Evolutionary conservation across 2,113 vertebrate species (phyloP).

Genomic region (Cavia aperea): DNA sequence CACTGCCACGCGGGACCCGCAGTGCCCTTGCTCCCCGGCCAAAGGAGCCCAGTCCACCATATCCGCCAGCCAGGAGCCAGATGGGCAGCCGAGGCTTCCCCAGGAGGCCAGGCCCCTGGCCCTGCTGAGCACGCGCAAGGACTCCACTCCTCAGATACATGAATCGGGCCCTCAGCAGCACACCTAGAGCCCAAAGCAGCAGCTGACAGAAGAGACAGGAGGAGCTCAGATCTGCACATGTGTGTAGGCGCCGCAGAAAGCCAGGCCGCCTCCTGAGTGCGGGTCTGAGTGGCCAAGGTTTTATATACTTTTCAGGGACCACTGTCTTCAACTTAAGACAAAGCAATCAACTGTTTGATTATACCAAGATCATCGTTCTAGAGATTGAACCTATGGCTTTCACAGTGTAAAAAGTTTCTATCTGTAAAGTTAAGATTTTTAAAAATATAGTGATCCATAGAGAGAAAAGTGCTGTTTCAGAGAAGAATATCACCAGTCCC

Average conservation of each 20-base stretch:
- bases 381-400: background rate
- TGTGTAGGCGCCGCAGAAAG: background rate
- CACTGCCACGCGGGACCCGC: background rate
- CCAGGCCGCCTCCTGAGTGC: background rate
- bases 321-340: conserved; percentile 20
- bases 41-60: background rate
- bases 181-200: conserved; percentile 50
- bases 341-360: background rate
- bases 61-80: conserved; percentile 18
- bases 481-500: background rate
- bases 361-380: background rate
- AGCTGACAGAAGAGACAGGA: conserved; percentile 30
- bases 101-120: conserved; percentile 47
- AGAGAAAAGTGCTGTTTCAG: background rate
- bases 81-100: conserved; percentile 56
- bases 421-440: conserved; percentile 16
- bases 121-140: conserved; percentile 56
- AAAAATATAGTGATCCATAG: background rate
- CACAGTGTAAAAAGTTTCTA: background rate
- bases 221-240: conserved; percentile 35
- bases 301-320: background rate
- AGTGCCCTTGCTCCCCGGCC: conserved; percentile 4
- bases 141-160: conserved; percentile 50
- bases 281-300: background rate
- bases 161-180: conserved; percentile 60